These are phyloP conservation scores for Fregata magnificens DNA, from an alignment of 2,113 vertebrate species.

Conservation along the genomic window DNA sequence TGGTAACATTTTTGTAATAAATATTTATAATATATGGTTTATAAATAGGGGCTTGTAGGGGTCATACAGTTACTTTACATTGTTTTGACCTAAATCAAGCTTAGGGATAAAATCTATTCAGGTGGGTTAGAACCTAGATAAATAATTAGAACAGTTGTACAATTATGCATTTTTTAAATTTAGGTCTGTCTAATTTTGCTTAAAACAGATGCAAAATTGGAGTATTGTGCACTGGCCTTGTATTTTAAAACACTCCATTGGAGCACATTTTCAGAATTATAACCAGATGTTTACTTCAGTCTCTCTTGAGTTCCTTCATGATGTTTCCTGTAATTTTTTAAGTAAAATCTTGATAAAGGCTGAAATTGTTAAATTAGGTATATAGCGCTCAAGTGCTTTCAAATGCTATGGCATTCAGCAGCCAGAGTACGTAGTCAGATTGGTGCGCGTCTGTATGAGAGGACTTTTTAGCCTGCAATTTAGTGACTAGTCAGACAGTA, in stretches of 20 bases:
- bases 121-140: slow-evolving; percentile 18
- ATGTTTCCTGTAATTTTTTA: slow-evolving; percentile 34
- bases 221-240: background rate
- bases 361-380: background rate
- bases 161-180: background rate
- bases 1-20: slow-evolving; percentile 13
- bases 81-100: slow-evolving; percentile 38
- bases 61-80: background rate
- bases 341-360: slow-evolving; percentile 18
- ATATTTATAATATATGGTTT: slow-evolving; percentile 33
- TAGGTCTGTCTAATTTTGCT: background rate
- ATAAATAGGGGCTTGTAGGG: slow-evolving; percentile 12
- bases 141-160: background rate
- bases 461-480: background rate
- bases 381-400: background rate
- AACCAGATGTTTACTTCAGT: slow-evolving; percentile 45
- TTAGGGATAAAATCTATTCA: slow-evolving; percentile 36
- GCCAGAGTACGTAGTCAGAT: background rate
- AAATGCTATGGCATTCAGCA: background rate
- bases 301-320: slow-evolving; percentile 32
- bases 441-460: background rate
- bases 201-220: background rate
- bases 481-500: background rate
- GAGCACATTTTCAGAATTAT: slow-evolving; percentile 31
- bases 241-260: slow-evolving; percentile 5